Conservation (phyloP, 92 coral and sea anemone species). For the Zoanthus sansibaricus region DNA sequence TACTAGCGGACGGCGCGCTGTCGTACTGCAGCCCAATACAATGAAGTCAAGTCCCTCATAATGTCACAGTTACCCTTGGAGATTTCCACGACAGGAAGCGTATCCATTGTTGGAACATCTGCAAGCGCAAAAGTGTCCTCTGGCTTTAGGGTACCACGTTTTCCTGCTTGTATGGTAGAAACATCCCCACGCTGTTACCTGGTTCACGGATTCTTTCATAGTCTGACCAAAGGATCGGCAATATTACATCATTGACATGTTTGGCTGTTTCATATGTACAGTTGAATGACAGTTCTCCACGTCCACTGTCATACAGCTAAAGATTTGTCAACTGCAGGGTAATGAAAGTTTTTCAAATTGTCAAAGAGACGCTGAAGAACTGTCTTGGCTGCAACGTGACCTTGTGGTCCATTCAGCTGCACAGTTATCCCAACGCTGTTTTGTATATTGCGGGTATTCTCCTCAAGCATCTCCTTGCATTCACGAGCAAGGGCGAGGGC, state of each 20-base stretch:
- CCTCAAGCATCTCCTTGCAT: conserved; percentile 64
- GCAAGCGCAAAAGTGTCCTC: conserved; percentile 57
- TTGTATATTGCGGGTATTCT: neutral
- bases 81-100: conserved; percentile 51
- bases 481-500: conserved; percentile 65
- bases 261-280: conserved; percentile 63
- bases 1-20: conserved; percentile 48
- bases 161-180: conserved; percentile 70
- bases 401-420: conserved; percentile 53
- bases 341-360: neutral
- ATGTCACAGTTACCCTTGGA: conserved; percentile 46
- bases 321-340: conserved; percentile 32
- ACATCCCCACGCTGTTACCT: conserved; percentile 62
- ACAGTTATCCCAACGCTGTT: conserved; percentile 1
- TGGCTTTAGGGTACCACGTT: conserved; percentile 70
- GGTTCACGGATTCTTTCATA: conserved; percentile 69
- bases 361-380: conserved; percentile 36
- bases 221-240: conserved; percentile 58
- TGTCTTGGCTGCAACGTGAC: conserved; percentile 68
- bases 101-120: conserved; percentile 53
- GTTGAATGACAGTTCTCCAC: conserved; percentile 36
- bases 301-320: too few species aligned
- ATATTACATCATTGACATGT: conserved; percentile 62
- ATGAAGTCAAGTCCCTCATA: conserved; percentile 53
- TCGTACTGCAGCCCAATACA: conserved; percentile 66